A percentile compares a stretch with the other conserved stretches of the same genome.
These are phyloP conservation scores for Drosophila melanosoma DNA, from an alignment of 2,888 invertebrate species.

Conservation along the genomic window DNA sequence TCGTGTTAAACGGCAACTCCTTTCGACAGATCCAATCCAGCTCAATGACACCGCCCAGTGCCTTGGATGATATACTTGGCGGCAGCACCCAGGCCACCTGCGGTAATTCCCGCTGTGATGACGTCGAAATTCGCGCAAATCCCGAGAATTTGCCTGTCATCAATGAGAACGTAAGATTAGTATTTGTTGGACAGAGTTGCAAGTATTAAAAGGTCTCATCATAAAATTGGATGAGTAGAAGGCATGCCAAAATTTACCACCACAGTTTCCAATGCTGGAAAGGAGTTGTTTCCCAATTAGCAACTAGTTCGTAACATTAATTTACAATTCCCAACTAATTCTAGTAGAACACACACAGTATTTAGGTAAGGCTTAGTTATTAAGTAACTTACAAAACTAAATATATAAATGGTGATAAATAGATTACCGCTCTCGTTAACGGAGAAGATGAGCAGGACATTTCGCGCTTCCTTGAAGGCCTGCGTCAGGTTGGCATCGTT, in stretches of 20 bases:
- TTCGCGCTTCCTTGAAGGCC: slow-evolving; percentile 96
- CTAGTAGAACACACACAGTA: not conserved
- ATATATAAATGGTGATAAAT: not conserved
- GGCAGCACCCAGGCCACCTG: slow-evolving; percentile 97
- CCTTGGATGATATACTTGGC: slow-evolving; percentile 95
- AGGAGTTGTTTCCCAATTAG: not conserved
- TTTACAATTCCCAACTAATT: not conserved
- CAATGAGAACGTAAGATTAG: slow-evolving; percentile 2
- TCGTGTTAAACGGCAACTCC: slow-evolving; percentile 96
- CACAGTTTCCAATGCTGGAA: not conserved
- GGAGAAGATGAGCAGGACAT: slow-evolving; percentile 97
- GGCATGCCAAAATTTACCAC: not conserved
- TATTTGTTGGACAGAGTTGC: not conserved
- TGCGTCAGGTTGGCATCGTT: slow-evolving; percentile 98
- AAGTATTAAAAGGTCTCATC: not conserved
- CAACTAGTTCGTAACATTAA: not conserved
- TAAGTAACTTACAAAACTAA: not conserved
- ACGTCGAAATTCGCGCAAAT: slow-evolving; percentile 95
- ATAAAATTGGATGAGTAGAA: not conserved
- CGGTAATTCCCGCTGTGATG: slow-evolving; percentile 95
- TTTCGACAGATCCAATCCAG: slow-evolving; percentile 98
- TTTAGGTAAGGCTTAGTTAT: not conserved
- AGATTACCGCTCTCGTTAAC: slow-evolving; percentile 95
- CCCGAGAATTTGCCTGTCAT: slow-evolving; percentile 93
- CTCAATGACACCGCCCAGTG: slow-evolving; percentile 97